Conservation (phyloP, 2,113 vertebrate species). For the Peromyscus maniculatus region DNA sequence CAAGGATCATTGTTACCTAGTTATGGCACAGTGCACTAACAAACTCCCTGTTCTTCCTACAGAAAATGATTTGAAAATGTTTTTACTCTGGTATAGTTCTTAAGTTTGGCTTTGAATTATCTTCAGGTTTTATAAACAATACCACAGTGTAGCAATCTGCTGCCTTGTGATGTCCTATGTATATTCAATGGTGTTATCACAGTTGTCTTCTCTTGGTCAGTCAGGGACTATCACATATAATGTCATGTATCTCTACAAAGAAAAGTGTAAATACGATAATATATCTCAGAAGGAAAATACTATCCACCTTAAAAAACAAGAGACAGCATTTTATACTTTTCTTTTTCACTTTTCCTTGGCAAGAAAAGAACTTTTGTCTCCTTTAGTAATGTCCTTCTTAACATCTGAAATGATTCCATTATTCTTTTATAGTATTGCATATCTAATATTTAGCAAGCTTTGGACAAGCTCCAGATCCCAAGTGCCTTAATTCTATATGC, state of each 20-base stretch:
- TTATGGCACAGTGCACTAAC: background rate
- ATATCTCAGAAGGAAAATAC: constrained; percentile 37
- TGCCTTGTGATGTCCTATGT: background rate
- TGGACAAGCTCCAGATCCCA: background rate
- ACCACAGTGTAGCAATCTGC: background rate
- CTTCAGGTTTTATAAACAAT: background rate
- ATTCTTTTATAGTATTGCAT: background rate
- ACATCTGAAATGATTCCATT: background rate
- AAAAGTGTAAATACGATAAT: background rate
- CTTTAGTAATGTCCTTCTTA: background rate
- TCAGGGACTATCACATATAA: background rate
- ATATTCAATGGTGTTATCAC: background rate
- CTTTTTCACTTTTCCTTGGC: background rate
- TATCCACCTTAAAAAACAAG: background rate
- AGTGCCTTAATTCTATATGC: background rate
- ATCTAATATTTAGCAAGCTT: background rate
- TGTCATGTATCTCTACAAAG: background rate
- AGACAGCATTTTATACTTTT: background rate
- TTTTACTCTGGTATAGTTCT: background rate
- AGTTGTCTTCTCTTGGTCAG: background rate
- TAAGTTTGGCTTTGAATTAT: background rate
- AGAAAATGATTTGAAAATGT: background rate
- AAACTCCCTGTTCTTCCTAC: background rate
- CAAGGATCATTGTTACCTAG: background rate
- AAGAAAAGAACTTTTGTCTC: background rate